These are phyloP conservation scores for Pectinophora gossypiella DNA, from an alignment of 1,140 invertebrate species.

Conservation along the genomic window DNA sequence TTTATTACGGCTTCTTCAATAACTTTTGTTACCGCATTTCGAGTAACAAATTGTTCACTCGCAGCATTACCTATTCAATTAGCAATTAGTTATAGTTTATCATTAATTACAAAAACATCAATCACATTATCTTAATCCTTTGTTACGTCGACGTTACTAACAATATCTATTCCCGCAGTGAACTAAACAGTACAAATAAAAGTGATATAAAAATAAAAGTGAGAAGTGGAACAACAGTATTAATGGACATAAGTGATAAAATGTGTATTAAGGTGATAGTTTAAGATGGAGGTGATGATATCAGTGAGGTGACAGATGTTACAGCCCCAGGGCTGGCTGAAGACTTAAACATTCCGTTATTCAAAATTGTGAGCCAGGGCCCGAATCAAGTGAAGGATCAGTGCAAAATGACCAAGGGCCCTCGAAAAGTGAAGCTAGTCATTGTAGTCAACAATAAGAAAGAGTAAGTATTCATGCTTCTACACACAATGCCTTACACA, in stretches of 20 bases:
- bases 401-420: conserved; percentile 76
- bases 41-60: too few relatives aligned
- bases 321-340: conserved; percentile 42
- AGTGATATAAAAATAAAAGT: conserved; percentile 35
- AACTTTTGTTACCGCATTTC: too few relatives aligned
- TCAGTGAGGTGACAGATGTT: conserved; percentile 54
- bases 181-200: conserved; percentile 18
- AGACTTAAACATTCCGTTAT: conserved; percentile 67
- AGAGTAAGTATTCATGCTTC: conserved; percentile 62
- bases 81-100: too few relatives aligned
- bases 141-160: background rate
- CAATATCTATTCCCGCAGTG: conserved; percentile 4
- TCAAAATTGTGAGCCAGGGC: conserved; percentile 69
- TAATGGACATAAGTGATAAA: conserved; percentile 45
- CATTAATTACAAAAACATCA: too few relatives aligned
- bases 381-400: conserved; percentile 52
- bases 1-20: too few relatives aligned
- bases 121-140: background rate
- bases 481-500: background rate
- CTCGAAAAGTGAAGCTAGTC: conserved; percentile 76
- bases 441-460: conserved; percentile 77
- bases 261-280: conserved; percentile 31
- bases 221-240: conserved; percentile 30
- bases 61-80: too few relatives aligned
- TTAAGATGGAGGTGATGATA: conserved; percentile 46